Evolutionary conservation across 2,797 vertebrate genomes (phyloP), one percentile per base, ranked within the genome.

Genomic region (Monodelphis domestica): DNA sequence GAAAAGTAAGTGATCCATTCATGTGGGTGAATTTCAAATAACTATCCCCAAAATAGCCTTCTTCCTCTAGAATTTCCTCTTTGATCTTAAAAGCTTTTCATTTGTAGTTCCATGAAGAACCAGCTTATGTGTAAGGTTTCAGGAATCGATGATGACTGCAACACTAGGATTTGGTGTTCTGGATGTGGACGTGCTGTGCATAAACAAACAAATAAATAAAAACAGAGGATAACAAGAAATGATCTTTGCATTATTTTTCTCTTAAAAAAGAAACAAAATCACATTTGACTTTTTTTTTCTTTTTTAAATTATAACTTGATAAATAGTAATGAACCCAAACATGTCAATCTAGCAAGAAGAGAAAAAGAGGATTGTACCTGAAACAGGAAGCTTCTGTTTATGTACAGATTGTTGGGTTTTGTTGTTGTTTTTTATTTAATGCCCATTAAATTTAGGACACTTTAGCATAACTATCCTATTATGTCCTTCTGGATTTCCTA

Each of bases 201-300:
- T 84, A 17, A 59, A 38, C 93, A 57, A 38, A 50, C 45, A 30
- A 5, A n/a, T n/a, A n/a, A n/a, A n/a, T n/a, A 52, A 38, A 91
- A 89, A 21, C 53, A 92, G 87, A 84, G 2, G 28, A 51, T 57
- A 90, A 91, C 93, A 91, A 94, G 88, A 70, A 91, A 91, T 93
- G 29, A 50, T 78, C 70, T 90, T 89, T 53, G 50, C 70, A 29
- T 91, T 93, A 54, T 53, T 45, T 89, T 45, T 56, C 10, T 91
- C 88, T 53, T 78, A 52, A 54, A 91, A 91, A 94, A 54, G 55
- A 45, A 94, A 12, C 95, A 92, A 53, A 28, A 59, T 52, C 70
- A 91, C 38, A 29, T 78, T 78, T 78, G 30, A 56, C 33, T 93
- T 53, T 94, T 97, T 94, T 89, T 70, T 91, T 89, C 57, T 12